Base-by-base conservation (phyloP, 2,797 vertebrate genomes). In the Nasua narica region DNA sequence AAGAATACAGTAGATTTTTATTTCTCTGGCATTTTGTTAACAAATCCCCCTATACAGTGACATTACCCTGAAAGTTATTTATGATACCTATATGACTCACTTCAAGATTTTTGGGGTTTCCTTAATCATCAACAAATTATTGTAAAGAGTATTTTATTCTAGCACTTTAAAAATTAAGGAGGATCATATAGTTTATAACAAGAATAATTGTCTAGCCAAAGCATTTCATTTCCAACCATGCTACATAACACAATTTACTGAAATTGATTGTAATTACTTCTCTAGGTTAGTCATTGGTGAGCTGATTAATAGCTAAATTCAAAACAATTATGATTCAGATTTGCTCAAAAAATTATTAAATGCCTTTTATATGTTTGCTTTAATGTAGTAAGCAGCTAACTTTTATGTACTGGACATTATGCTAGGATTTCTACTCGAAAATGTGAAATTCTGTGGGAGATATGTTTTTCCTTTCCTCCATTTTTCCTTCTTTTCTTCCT, bases 181-280 rank as follows among this genome's bases (percentile, higher is more conserved):
- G 9, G 6, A 27, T 81, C 40, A 37, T 62, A 78, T 7, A 1
- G 10, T 72, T 52, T 83, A 52, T 48, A 76, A 56, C 15, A 7
- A 79, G 70, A 90, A 86, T 93, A 93, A 92, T 7, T 62, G 10
- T 43, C 32, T 86, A 65, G 27, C 21, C 69, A 93, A 74, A 67
- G 10, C 14, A 79, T 95, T 96, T 96, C 7, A 91, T 91, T 95
- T 96, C 9, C 19, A 79, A 40, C 56, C 11, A 87, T 84, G 29
- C 43, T 65, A 85, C 9, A 93, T 91, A 90, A 92, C 29, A 91
- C 13, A 50, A 76, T 70, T 93, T 74, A 91, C 37, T 89, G 19
- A 93, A 94, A 84, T 16, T 95, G 32, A 89, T 58, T 72, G 23
- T 52, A 92, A 82, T 90, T 60, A 67, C 6, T 56, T 91, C 40